phyloP scores from a whole-genome alignment of 2,888 invertebrate genomes.

The Hermaeophaga mercurialis region DNA sequence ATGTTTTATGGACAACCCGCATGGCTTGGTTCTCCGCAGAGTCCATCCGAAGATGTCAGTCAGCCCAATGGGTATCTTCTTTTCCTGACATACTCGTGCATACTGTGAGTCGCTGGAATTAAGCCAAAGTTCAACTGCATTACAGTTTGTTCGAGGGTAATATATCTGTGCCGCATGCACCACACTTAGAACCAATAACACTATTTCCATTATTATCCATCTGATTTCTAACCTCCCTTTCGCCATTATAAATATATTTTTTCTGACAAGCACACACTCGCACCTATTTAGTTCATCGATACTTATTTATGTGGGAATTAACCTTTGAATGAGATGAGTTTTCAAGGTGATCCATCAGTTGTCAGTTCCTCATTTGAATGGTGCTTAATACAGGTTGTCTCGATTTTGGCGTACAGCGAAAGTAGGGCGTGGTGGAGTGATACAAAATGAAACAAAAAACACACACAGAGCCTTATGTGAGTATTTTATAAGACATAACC shows the following conservation, averaged over 20 bases:
- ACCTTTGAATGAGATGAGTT: slow-evolving; percentile 22
- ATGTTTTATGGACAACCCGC: slow-evolving; percentile 7
- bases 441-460: slow-evolving; percentile 25
- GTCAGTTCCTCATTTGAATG: slow-evolving; percentile 22
- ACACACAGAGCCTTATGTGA: slow-evolving; percentile 22
- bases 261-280: slow-evolving; percentile 10
- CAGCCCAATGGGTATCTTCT: slow-evolving; percentile 10
- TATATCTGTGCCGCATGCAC: slow-evolving; percentile 40
- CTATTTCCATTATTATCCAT: slow-evolving; percentile 24
- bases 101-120: slow-evolving; percentile 29
- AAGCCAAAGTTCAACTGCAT: slow-evolving; percentile 36
- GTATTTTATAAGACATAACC: slow-evolving; percentile 19
- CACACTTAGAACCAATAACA: slow-evolving; percentile 29
- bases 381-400: slow-evolving; percentile 26
- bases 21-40: slow-evolving; percentile 17
- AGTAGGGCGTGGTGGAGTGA: slow-evolving; percentile 26
- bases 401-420: slow-evolving; percentile 14
- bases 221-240: slow-evolving; percentile 37
- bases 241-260: slow-evolving; percentile 31
- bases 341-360: slow-evolving; percentile 25
- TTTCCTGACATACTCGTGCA: slow-evolving; percentile 18
- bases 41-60: slow-evolving; percentile 20
- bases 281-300: slow-evolving; percentile 6
- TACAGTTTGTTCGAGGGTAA: slow-evolving; percentile 24
- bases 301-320: slow-evolving; percentile 19